Conservation (phyloP, 2,888 invertebrate species). For the Blastobasis adustella region DNA sequence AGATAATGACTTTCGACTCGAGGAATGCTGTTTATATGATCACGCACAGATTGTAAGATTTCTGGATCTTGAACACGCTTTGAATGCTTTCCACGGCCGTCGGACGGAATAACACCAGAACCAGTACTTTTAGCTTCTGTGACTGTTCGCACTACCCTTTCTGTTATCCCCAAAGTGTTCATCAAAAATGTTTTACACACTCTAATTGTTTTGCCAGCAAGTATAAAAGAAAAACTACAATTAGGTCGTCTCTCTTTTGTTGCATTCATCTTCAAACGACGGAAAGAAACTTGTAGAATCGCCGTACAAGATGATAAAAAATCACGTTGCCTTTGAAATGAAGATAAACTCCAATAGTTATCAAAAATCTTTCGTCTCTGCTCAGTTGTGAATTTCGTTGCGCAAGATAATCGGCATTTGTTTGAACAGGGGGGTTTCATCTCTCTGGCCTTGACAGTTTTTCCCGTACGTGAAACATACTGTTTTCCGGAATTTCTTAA, state of each 20-base stretch:
- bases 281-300: slow-evolving; percentile 2
- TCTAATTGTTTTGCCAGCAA: neutral
- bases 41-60: slow-evolving; percentile 7
- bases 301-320: slow-evolving; percentile 10
- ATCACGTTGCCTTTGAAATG: slow-evolving; percentile 9
- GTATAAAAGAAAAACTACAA: neutral
- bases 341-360: slow-evolving; percentile 8
- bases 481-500: neutral
- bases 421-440: slow-evolving; percentile 9
- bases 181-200: slow-evolving; percentile 1
- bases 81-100: slow-evolving; percentile 3
- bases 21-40: slow-evolving; percentile 9
- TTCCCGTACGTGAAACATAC: neutral
- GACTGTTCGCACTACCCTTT: slow-evolving; percentile 3
- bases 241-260: slow-evolving; percentile 1
- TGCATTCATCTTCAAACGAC: slow-evolving; percentile 7
- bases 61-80: neutral
- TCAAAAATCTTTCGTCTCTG: slow-evolving; percentile 8
- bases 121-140: neutral
- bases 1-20: slow-evolving; percentile 8
- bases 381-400: slow-evolving; percentile 8
- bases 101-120: slow-evolving; percentile 2
- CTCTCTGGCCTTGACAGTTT: slow-evolving; percentile 1
- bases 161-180: neutral
- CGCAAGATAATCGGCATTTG: slow-evolving; percentile 7